These are phyloP conservation scores for Sphenodon punctatus DNA, from an alignment of 2,797 vertebrate species.

Conservation along the genomic window DNA sequence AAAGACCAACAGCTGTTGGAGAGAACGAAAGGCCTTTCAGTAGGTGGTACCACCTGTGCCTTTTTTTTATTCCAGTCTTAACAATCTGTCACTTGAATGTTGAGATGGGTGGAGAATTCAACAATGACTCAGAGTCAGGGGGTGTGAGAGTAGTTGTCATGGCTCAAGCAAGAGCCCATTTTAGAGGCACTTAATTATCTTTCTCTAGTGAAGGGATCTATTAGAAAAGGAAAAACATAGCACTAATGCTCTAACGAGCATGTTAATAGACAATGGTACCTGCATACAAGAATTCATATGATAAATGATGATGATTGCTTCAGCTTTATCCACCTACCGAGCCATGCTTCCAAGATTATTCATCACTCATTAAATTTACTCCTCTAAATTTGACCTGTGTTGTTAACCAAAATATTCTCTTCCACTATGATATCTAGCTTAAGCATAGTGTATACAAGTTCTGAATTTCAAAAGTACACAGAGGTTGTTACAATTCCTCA, in stretches of 20 bases:
- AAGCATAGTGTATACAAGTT: background rate
- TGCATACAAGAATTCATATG: background rate
- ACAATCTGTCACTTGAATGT: constrained; percentile 20
- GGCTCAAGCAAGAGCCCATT: background rate
- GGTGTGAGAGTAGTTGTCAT: background rate
- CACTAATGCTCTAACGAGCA: background rate
- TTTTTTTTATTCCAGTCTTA: constrained; percentile 32
- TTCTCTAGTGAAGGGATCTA: background rate
- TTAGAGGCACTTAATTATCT: background rate
- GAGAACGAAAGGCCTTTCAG: constrained; percentile 46
- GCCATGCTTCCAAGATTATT: background rate
- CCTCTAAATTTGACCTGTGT: background rate
- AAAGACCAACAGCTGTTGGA: constrained; percentile 61
- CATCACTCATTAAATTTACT: background rate
- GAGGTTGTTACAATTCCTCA: background rate
- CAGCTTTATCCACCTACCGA: background rate
- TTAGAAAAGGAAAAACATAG: background rate
- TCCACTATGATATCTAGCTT: background rate
- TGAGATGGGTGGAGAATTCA: background rate
- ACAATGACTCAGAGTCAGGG: constrained; percentile 1
- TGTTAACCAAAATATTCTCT: background rate
- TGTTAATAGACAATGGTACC: background rate
- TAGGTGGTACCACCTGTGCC: constrained; percentile 42
- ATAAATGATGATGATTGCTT: background rate
- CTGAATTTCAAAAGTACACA: background rate